Evolutionary conservation across 2,113 vertebrate species (phyloP).

Genomic region (Grammomys dolichurus): DNA sequence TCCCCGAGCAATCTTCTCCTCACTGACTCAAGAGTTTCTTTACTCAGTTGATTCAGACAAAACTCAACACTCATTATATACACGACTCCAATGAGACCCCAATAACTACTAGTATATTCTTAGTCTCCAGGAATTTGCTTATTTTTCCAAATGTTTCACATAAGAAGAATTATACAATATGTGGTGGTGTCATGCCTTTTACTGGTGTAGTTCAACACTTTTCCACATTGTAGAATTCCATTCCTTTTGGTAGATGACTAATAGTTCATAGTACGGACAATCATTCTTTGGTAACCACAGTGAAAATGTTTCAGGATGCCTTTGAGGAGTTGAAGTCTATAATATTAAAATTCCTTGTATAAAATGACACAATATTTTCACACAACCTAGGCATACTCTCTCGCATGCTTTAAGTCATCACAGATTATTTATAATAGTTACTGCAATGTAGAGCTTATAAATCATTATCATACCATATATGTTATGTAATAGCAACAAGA

Average conservation of each 20-base stretch:
- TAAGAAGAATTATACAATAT: background rate
- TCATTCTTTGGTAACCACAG: background rate
- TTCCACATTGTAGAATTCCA: background rate
- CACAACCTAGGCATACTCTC: background rate
- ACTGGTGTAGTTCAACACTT: conserved; percentile 2
- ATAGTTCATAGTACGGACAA: background rate
- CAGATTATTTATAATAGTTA: background rate
- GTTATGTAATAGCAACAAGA: background rate
- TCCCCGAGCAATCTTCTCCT: background rate
- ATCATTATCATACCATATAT: background rate
- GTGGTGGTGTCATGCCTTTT: background rate
- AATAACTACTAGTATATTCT: background rate
- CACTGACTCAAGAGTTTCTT: background rate
- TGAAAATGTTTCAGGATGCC: background rate
- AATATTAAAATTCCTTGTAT: background rate
- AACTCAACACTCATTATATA: background rate
- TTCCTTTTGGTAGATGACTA: background rate
- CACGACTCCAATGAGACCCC: background rate
- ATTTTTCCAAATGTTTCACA: conserved; percentile 19
- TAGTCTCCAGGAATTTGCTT: background rate
- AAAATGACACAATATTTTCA: background rate
- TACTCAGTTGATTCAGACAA: background rate
- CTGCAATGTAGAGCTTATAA: background rate
- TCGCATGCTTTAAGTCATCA: background rate
- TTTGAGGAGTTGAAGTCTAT: background rate